These are phyloP conservation scores for Nasalis larvatus DNA, from an alignment of 2,113 vertebrate species.

Conservation along the genomic window DNA sequence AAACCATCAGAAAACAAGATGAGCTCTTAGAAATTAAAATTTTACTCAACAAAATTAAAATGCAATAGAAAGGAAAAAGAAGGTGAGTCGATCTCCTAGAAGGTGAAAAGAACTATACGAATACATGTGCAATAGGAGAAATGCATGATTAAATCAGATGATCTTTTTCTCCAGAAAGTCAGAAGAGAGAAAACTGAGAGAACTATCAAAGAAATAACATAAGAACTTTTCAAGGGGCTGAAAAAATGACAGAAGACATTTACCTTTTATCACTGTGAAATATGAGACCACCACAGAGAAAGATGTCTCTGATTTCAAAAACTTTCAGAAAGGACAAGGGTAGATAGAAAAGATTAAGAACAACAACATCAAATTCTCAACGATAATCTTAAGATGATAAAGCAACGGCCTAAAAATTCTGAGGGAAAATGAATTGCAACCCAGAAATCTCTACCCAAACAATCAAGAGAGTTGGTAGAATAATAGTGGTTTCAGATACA, in stretches of 20 bases:
- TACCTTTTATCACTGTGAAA: background rate
- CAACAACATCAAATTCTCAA: slow-evolving; percentile 15
- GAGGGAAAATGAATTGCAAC: background rate
- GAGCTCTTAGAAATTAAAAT: background rate
- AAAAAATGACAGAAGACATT: background rate
- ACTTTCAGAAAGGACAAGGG: background rate
- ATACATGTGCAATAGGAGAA: background rate
- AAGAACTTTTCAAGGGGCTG: background rate
- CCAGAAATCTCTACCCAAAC: background rate
- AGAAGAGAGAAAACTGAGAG: background rate
- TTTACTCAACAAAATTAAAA: background rate
- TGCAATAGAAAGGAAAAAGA: background rate
- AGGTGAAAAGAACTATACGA: background rate
- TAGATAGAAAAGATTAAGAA: background rate
- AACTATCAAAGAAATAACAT: background rate
- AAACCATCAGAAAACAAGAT: background rate
- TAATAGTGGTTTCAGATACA: background rate
- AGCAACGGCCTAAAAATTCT: no score
- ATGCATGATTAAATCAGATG: background rate
- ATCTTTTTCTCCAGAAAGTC: slow-evolving; percentile 12
- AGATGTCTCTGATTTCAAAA: background rate
- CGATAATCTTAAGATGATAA: background rate
- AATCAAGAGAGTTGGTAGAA: background rate
- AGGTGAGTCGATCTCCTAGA: background rate
- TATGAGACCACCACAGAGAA: background rate